A percentile compares a stretch with the other conserved stretches of the same genome.
phyloP scores from a whole-genome alignment of 2,888 invertebrate genomes.

The Harmothoe impar region DNA sequence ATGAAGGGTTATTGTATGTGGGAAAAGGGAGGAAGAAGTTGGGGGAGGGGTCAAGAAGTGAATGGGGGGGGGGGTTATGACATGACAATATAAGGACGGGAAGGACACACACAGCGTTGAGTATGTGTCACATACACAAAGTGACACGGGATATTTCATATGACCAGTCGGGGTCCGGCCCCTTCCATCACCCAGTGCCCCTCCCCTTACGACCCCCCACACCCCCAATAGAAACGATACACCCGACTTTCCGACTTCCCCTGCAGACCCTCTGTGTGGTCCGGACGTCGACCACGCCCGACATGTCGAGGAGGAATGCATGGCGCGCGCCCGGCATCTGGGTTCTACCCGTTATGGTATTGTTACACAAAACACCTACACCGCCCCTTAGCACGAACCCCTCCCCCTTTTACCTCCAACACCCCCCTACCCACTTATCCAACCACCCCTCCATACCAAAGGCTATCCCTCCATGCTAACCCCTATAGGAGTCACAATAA shows the following conservation, averaged over 20 bases:
- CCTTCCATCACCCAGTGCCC: background rate
- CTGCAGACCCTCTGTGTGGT: constrained; percentile 6
- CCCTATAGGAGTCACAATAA: background rate
- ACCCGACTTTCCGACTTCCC: background rate
- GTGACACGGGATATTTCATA: constrained; percentile 29
- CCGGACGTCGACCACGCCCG: background rate
- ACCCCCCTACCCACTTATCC: background rate
- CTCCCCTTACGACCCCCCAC: background rate
- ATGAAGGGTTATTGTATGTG: too few species aligned
- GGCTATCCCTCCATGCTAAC: background rate
- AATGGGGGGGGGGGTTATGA: background rate
- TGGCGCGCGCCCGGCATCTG: background rate
- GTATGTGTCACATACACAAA: constrained; percentile 55
- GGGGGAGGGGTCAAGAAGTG: background rate
- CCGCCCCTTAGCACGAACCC: background rate
- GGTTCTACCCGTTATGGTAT: background rate
- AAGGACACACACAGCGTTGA: constrained; percentile 11
- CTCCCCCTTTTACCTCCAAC: background rate
- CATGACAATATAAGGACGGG: background rate
- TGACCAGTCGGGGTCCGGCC: background rate
- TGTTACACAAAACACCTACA: background rate
- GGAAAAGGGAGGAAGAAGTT: too few species aligned
- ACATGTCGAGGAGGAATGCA: background rate
- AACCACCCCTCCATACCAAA: background rate
- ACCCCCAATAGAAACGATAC: background rate